These are phyloP conservation scores for Atherinosoma microstoma DNA, from an alignment of 2,797 vertebrate species.

Conservation along the genomic window DNA sequence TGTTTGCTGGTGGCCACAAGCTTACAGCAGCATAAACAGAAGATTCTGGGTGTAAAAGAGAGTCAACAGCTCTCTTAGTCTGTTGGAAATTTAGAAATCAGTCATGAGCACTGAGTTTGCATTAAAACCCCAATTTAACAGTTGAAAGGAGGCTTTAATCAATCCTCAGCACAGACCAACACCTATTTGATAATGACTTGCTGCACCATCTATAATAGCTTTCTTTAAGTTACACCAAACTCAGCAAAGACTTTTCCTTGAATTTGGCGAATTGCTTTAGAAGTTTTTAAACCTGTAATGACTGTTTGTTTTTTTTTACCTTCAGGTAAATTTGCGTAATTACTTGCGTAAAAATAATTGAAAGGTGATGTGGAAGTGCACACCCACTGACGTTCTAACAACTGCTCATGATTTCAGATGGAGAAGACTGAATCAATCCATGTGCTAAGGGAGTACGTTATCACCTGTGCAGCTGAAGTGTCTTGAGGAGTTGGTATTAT, in stretches of 20 bases:
- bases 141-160: constrained; percentile 19
- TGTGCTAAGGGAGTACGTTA: constrained; percentile 39
- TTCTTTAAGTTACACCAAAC: neutral
- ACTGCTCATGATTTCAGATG: constrained; percentile 40
- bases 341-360: constrained; percentile 23
- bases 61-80: constrained; percentile 7
- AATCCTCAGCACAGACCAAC: neutral
- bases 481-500: constrained; percentile 25
- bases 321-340: neutral
- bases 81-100: constrained; percentile 11
- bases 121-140: constrained; percentile 29
- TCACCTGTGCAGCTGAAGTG: constrained; percentile 34
- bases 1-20: neutral
- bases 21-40: neutral
- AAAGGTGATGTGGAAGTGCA: constrained; percentile 15
- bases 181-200: constrained; percentile 17
- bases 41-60: constrained; percentile 3
- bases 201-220: constrained; percentile 14
- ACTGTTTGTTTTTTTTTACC: neutral
- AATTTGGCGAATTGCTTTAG: neutral
- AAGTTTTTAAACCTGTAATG: neutral
- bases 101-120: constrained; percentile 23
- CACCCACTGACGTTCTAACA: constrained; percentile 25
- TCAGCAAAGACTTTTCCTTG: neutral
- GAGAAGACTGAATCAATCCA: constrained; percentile 34